phyloP scores from a whole-genome alignment of 2,797 vertebrate species.

The Octomys mimax region DNA sequence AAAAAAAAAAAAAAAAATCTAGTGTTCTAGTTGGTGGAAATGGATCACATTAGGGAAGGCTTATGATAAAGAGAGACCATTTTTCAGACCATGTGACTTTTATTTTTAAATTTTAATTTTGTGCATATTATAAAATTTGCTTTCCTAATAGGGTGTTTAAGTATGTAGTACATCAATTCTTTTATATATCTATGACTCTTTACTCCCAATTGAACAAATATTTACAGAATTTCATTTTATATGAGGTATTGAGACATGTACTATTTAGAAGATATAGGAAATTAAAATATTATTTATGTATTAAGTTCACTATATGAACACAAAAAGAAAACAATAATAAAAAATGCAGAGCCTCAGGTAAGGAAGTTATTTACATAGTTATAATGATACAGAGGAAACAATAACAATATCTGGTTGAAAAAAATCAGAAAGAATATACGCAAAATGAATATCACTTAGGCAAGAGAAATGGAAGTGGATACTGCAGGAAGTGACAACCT shows the following conservation, averaged over 20 bases:
- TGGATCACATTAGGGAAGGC: background rate
- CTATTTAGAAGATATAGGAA: constrained; percentile 41
- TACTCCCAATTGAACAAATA: constrained; percentile 43
- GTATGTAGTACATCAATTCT: background rate
- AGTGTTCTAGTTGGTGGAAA: constrained; percentile 6
- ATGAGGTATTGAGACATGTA: constrained; percentile 11
- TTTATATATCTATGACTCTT: constrained; percentile 11
- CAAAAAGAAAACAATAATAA: background rate
- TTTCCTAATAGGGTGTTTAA: background rate
- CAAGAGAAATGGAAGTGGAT: background rate
- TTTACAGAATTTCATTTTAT: constrained; percentile 62
- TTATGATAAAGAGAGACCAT: constrained; percentile 32
- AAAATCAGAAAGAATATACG: constrained; percentile 36
- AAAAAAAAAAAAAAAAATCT: too few relatives aligned
- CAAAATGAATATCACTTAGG: background rate
- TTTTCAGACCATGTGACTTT: constrained; percentile 43
- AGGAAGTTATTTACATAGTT: constrained; percentile 11
- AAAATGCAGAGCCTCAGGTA: background rate
- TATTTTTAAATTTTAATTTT: constrained; percentile 17
- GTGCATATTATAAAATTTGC: constrained; percentile 43
- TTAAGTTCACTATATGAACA: background rate
- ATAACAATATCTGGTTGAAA: background rate
- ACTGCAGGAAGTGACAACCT: background rate
- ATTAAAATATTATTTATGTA: constrained; percentile 34
- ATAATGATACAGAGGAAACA: background rate